Evolutionary conservation across 2,888 invertebrate species (phyloP).

Genomic region (Psylliodes chrysocephalus): DNA sequence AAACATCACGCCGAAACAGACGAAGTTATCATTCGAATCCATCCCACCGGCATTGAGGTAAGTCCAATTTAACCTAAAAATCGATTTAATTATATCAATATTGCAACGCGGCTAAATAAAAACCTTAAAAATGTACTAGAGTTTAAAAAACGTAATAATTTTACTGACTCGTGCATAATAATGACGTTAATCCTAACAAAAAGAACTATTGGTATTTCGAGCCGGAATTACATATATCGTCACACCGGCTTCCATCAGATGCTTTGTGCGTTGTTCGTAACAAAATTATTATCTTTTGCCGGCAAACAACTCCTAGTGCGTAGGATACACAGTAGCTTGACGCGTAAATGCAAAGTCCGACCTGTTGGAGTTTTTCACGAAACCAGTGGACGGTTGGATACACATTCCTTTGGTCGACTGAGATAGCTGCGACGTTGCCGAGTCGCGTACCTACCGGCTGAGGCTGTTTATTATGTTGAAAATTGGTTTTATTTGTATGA

Average conservation of each 20-base stretch:
- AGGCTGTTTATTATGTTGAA: neutral
- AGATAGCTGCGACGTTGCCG: constrained; percentile 17
- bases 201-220: no score
- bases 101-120: no score
- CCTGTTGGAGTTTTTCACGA: constrained; percentile 19
- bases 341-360: constrained; percentile 33
- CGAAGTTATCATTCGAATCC: constrained; percentile 82
- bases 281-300: no score
- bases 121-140: no score
- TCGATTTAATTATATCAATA: no score
- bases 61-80: constrained; percentile 53
- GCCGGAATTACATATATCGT: neutral
- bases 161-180: no score
- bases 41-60: constrained; percentile 81
- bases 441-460: neutral
- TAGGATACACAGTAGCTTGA: constrained; percentile 33
- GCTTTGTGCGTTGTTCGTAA: neutral
- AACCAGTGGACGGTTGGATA: constrained; percentile 2
- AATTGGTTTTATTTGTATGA: no score
- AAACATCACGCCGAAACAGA: constrained; percentile 80
- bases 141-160: no score
- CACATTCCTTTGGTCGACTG: constrained; percentile 29
- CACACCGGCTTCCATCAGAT: neutral
- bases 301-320: constrained; percentile 28
- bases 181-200: no score